These are phyloP conservation scores for Etheostoma spectabile DNA, from an alignment of 2,113 vertebrate genomes.

Conservation along the genomic window DNA sequence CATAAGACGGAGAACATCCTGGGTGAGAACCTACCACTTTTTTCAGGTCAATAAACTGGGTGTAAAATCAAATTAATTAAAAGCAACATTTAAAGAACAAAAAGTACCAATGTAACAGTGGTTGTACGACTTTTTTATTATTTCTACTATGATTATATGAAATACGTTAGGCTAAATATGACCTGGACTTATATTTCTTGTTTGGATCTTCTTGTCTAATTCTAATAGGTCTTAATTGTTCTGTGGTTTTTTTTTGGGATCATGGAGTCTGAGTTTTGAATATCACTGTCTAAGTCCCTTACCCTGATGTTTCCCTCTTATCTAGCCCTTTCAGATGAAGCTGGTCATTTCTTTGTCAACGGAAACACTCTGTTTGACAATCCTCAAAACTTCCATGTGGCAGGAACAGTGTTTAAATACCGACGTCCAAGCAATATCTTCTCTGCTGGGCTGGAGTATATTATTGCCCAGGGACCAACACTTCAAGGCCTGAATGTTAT, in stretches of 20 bases:
- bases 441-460: conserved; percentile 91
- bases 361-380: conserved; percentile 91
- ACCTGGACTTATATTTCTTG: neutral
- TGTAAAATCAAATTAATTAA: conserved; percentile 60
- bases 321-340: conserved; percentile 90
- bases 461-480: conserved; percentile 91
- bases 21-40: conserved; percentile 80
- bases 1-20: conserved; percentile 92
- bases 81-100: neutral
- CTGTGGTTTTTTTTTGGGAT: neutral
- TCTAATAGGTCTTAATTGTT: neutral
- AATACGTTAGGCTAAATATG: neutral
- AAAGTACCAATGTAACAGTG: too few relatives aligned
- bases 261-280: conserved; percentile 3
- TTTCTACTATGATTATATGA: neutral
- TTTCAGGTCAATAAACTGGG: conserved; percentile 69
- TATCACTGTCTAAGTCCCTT: neutral
- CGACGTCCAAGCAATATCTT: conserved; percentile 85
- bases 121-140: neutral
- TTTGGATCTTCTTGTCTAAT: neutral
- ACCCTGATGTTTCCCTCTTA: neutral
- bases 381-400: conserved; percentile 91
- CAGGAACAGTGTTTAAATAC: conserved; percentile 92
- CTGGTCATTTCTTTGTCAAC: conserved; percentile 91
- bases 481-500: conserved; percentile 88